Evolutionary conservation across 2,113 vertebrate species (phyloP).

Genomic region (Corythornis cristatus): DNA sequence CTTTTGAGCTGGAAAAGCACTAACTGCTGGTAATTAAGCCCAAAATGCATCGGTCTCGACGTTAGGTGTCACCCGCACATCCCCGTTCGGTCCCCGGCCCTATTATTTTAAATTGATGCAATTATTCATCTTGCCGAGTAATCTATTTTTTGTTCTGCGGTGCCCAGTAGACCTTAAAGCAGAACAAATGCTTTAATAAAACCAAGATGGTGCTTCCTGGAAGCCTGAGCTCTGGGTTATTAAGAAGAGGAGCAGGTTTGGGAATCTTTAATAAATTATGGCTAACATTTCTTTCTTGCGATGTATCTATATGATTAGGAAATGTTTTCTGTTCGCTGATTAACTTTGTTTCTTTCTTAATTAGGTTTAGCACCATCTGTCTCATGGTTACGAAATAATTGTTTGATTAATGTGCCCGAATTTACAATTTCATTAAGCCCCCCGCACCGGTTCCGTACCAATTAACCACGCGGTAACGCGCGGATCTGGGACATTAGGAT

Average conservation of each 20-base stretch:
- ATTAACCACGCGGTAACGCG: conserved; percentile 46
- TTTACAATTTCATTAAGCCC: conserved; percentile 76
- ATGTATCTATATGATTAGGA: conserved; percentile 53
- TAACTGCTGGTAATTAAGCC: conserved; percentile 23
- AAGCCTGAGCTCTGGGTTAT: neutral
- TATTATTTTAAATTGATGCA: conserved; percentile 48
- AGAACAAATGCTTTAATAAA: conserved; percentile 67
- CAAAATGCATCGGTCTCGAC: neutral
- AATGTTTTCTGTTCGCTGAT: conserved; percentile 70
- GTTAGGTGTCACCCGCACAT: neutral
- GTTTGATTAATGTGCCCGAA: conserved; percentile 75
- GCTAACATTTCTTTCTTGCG: conserved; percentile 44
- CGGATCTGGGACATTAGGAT: conserved; percentile 38
- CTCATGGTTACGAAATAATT: conserved; percentile 71
- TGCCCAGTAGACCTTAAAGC: conserved; percentile 50
- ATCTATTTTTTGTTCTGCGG: conserved; percentile 32
- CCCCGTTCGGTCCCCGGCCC: neutral
- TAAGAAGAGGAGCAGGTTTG: conserved; percentile 8
- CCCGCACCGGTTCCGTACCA: conserved; percentile 54
- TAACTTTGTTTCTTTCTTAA: conserved; percentile 81
- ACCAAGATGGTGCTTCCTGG: neutral
- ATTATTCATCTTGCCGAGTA: conserved; percentile 48
- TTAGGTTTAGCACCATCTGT: conserved; percentile 68
- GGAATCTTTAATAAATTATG: conserved; percentile 52
- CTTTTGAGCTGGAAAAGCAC: neutral